Conservation (phyloP, 1,140 invertebrate species). For the Globodera rostochiensis region DNA sequence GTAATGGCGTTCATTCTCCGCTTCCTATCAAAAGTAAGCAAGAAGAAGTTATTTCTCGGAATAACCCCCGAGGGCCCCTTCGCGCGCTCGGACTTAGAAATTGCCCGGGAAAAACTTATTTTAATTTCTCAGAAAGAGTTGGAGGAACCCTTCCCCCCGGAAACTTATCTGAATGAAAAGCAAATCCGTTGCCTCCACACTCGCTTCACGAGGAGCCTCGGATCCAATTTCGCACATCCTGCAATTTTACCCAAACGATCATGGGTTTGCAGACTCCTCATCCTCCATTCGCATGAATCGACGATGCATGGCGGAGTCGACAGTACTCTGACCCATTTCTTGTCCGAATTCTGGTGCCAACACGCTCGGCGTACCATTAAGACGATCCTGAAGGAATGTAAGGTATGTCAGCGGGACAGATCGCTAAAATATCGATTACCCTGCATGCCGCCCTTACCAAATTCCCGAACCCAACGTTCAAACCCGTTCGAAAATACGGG, state of each 20-base stretch:
- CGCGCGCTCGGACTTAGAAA: background rate
- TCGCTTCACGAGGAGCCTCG: background rate
- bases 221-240: background rate
- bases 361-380: background rate
- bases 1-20: too few relatives aligned
- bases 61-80: background rate
- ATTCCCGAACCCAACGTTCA: background rate
- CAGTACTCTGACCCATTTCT: background rate
- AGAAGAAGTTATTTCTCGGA: background rate
- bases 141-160: background rate
- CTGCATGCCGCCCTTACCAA: background rate
- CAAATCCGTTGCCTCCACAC: background rate
- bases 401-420: background rate
- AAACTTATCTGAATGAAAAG: constrained; percentile 20
- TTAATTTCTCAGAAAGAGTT: background rate
- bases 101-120: background rate
- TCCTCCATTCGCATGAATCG: constrained; percentile 5
- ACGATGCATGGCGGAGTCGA: constrained; percentile 16
- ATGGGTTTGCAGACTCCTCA: background rate
- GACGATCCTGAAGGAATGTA: background rate
- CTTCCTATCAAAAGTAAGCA: background rate
- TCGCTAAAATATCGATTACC: background rate
- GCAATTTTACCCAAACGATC: constrained; percentile 1
- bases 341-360: background rate
- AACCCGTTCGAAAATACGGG: background rate